Base-by-base conservation (phyloP, 2,888 invertebrate genomes). In the Caenorhabditis auriculariae region DNA sequence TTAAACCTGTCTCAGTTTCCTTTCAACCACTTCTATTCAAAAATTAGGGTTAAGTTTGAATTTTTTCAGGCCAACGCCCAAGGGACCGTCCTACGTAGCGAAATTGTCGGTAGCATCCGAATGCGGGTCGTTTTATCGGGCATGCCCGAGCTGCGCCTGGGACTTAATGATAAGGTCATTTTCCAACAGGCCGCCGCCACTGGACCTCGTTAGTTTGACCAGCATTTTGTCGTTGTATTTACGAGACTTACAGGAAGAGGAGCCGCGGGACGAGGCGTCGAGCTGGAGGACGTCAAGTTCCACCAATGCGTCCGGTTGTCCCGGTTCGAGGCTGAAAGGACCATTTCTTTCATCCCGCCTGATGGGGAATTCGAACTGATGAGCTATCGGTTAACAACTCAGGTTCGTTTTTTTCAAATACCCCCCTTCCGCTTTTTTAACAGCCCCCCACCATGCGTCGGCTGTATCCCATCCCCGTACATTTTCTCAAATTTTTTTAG, bases 361-460 rank as follows among this genome's bases (percentile, higher is more conserved):
- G 96, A 96, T 85, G 96, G 96, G 19, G 96, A 96, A 83, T 96
- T 98, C 85, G 96, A 98, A 83, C 85, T 98, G 57, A 98, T 98
- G 74, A 74, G 74, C 46, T 74, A 74, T 50, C 47, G 74, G 23
- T 46, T 68, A 37, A 62, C 66, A 28, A 70, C 67, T 24, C 69
- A 66, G 60, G 58, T 60, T 17, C 23, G 43, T n/a, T n/a, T n/a
- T n/a, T n/a, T n/a, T n/a, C n/a, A n/a, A n/a, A n/a, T n/a, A n/a
- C n/a, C n/a, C n/a, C n/a, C n/a, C n/a, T n/a, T n/a, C n/a, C n/a
- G n/a, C n/a, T n/a, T n/a, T n/a, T n/a, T n/a, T n/a, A 9, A 15
- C 6, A 41, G 9, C 39, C 39, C 48, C 37, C 24, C 9, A 17
- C 9, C 38, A 39, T 15, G 35, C 35, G 35, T 12, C 35, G 9